phyloP scores from a whole-genome alignment of 23 tunicate genomes.

The Phallusia fumigata region DNA sequence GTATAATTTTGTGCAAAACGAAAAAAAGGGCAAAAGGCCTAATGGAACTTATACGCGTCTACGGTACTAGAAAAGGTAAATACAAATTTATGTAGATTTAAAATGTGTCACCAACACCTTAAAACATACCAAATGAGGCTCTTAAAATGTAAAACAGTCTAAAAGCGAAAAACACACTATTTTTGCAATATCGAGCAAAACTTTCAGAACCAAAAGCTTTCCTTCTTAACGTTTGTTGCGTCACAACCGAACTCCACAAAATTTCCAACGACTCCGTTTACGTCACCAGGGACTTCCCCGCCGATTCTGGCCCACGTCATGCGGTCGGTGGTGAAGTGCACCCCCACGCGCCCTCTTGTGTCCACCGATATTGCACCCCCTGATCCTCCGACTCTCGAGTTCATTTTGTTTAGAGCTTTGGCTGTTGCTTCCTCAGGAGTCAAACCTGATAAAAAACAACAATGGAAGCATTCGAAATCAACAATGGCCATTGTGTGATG shows the following conservation, averaged over 20 bases:
- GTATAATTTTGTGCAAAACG: no score
- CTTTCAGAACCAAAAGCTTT: neutral
- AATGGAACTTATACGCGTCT: no score
- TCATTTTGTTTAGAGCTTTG: constrained; percentile 44
- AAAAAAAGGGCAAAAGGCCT: no score
- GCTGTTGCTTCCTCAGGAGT: constrained; percentile 26
- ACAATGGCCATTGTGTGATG: no score
- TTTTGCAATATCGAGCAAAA: no score
- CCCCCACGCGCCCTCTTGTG: constrained; percentile 41
- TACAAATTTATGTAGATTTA: no score
- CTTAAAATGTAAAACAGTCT: neutral
- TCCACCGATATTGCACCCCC: constrained; percentile 61
- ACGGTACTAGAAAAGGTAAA: no score
- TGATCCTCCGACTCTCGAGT: constrained; percentile 34
- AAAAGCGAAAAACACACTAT: no score
- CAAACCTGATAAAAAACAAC: constrained; percentile 18
- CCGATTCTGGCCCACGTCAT: constrained; percentile 66
- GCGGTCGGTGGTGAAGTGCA: constrained; percentile 38
- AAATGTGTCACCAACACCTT: no score
- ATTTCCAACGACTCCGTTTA: neutral
- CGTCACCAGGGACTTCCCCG: neutral
- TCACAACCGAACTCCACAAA: constrained; percentile 41
- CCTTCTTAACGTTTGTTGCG: constrained; percentile 19
- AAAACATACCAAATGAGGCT: no score
- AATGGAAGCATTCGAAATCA: no score